phyloP scores from a whole-genome alignment of 2,888 invertebrate genomes.

The Dioctria rufipes region DNA sequence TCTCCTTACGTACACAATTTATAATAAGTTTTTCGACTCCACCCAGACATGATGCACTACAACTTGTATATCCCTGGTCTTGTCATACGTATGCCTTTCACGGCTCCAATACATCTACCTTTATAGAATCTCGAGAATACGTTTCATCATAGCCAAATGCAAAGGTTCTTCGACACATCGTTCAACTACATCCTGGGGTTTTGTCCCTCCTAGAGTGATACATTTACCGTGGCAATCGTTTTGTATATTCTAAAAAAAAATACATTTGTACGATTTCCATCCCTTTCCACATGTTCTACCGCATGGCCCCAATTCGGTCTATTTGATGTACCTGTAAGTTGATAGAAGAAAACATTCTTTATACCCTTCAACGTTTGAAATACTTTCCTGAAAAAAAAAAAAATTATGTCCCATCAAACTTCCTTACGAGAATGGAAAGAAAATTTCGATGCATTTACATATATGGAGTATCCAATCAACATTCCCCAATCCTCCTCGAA shows the following conservation, averaged over 20 bases:
- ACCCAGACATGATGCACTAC: slow-evolving; percentile 95
- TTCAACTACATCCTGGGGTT: slow-evolving; percentile 86
- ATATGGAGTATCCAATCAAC: too few relatives aligned
- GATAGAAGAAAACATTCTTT: too few relatives aligned
- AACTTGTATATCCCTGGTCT: slow-evolving; percentile 91
- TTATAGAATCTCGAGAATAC: slow-evolving; percentile 71
- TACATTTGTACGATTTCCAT: slow-evolving; percentile 89
- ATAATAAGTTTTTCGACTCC: slow-evolving; percentile 90
- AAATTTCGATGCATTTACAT: too few relatives aligned
- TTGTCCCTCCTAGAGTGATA: slow-evolving; percentile 88
- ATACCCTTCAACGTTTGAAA: too few relatives aligned
- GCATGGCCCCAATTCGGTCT: slow-evolving; percentile 91
- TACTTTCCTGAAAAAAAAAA: too few relatives aligned
- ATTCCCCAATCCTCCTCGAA: too few relatives aligned
- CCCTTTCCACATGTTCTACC: slow-evolving; percentile 94
- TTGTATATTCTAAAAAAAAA: slow-evolving; percentile 93
- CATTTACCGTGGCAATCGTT: slow-evolving; percentile 89
- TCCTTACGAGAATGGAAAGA: too few relatives aligned
- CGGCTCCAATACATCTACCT: slow-evolving; percentile 81
- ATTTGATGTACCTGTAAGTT: slow-evolving; percentile 88
- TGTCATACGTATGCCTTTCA: slow-evolving; percentile 91
- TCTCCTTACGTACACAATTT: slow-evolving; percentile 89
- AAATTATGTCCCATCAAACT: too few relatives aligned
- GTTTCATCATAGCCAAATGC: slow-evolving; percentile 73
- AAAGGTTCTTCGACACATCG: slow-evolving; percentile 84